Base-by-base conservation (phyloP, 2,797 vertebrate species). In the Sebastiscus albofasciatus region DNA sequence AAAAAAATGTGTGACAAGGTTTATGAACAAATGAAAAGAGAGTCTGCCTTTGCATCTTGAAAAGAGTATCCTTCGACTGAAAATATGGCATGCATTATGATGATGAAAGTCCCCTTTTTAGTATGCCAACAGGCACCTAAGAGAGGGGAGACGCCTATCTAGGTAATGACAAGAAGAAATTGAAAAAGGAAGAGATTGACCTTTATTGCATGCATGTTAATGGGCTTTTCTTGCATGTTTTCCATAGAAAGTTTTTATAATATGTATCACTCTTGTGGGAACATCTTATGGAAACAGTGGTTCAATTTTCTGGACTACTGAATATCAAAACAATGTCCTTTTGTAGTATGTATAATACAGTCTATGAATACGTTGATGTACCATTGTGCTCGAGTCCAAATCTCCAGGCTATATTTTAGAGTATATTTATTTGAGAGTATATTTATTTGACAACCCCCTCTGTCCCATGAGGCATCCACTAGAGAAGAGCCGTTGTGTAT, bases 181-280 rank as follows among this genome's bases (percentile, higher is more conserved):
- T 76, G 75, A 85, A 89, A 93, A 80, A 66, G 65, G 55, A 65
- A 83, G 31, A 75, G 34, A 67, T 24, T 86, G 80, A 87, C 85
- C 80, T 91, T 90, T 86, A 75, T 82, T 79, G 39, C 67, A 77
- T 85, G n/a, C 79, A 87, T 84, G 84, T 87, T 79, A 81, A 79
- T 86, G 59, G 33, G 10, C 59, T 87, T 89, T 75, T 89, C 61
- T 34, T 65, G 36, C 34, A 76, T 73, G 81, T 79, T 82, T 82
- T 75, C 14, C 52, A 76, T 62, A 39, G 24, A 79, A 77, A 70
- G 34, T 49, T 75, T 18, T 59, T 71, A 54, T 46, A 62, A 70
- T 81, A 68, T 67, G 46, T 62, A 73, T 74, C 13, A 29, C 42
- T 56, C 54, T 84, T 59, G 52, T 60, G 24, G 46, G 54, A 79